Base-by-base conservation (phyloP, 2,113 vertebrate species). In the Etheostoma cragini region DNA sequence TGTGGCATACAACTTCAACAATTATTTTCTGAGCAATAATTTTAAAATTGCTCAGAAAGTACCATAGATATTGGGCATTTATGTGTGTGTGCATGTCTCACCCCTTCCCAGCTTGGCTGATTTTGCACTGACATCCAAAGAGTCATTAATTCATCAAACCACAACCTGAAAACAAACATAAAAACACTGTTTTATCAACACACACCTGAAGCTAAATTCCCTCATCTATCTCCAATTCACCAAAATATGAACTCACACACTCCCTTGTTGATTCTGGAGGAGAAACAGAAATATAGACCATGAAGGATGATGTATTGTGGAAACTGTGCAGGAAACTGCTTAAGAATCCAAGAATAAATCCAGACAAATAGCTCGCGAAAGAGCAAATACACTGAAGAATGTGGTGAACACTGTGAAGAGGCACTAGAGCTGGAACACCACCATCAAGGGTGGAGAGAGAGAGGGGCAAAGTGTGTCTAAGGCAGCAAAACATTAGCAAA, bases 31-130 rank as follows among this genome's bases (percentile, higher is more conserved):
- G n/a, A n/a, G n/a, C 50, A 46, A 56, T 57, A 46, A 56, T 30
- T 26, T 67, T 1, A 46, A 63, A 50, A 49, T 22, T 4, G 6
- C 6, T 62, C 52, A 38, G 4, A 62, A 68, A 64, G 46, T 30
- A 57, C 24, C 21, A 50, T 12, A 60, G 22, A 69, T 64, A 5
- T 26, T 52, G 19, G 38, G 53, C 24, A 8, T 21, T 7, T 26
- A 19, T 33, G 53, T 49, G 60, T 78, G 56, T 68, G 81, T 63
- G 50, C 35, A 61, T 74, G 12, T 94, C 97, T 96, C 89, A 98
- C 97, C 95, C 96, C 97, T 93, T 98, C 97, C 97, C 97, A 99
- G 57, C 96, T 97, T 19, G 97, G 97, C 92, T 97, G 97, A 95
- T 98, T 99, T 89, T 99, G 97, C 89, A 99, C 95, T 0, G 97